phyloP scores from a whole-genome alignment of 2,888 invertebrate genomes.

The Temnothorax ravouxi region DNA sequence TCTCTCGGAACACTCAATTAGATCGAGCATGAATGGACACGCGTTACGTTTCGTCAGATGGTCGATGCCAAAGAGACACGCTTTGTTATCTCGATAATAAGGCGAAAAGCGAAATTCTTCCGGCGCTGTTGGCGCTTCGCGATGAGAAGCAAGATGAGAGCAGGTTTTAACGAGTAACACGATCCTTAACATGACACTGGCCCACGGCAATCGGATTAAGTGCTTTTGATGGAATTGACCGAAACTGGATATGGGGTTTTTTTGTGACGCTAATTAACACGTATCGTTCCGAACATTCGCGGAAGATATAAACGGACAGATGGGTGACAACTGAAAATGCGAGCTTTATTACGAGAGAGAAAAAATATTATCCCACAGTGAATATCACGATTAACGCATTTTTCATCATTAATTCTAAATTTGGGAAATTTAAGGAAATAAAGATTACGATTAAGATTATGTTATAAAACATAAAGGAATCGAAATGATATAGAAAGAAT shows the following conservation, averaged over 20 bases:
- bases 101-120: neutral
- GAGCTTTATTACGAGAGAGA: neutral
- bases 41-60: neutral
- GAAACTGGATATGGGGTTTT: slow-evolving; percentile 46
- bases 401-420: slow-evolving; percentile 14
- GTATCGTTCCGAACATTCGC: slow-evolving; percentile 20
- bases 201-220: slow-evolving; percentile 34
- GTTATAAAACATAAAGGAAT: neutral
- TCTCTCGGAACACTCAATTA: neutral
- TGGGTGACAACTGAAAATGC: neutral
- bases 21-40: neutral
- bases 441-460: neutral
- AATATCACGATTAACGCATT: neutral
- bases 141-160: slow-evolving; percentile 11
- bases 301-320: neutral
- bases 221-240: slow-evolving; percentile 45
- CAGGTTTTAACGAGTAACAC: slow-evolving; percentile 39
- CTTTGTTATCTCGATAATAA: neutral
- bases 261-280: slow-evolving; percentile 47
- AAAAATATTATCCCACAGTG: neutral
- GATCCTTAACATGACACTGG: slow-evolving; percentile 12
- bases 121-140: neutral
- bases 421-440: neutral
- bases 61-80: neutral
- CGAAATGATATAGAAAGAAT: neutral